Evolutionary conservation across 2,113 vertebrate genomes (phyloP), one percentile per base, ranked within the genome.

Genomic region (Rhodinocichla rosea): DNA sequence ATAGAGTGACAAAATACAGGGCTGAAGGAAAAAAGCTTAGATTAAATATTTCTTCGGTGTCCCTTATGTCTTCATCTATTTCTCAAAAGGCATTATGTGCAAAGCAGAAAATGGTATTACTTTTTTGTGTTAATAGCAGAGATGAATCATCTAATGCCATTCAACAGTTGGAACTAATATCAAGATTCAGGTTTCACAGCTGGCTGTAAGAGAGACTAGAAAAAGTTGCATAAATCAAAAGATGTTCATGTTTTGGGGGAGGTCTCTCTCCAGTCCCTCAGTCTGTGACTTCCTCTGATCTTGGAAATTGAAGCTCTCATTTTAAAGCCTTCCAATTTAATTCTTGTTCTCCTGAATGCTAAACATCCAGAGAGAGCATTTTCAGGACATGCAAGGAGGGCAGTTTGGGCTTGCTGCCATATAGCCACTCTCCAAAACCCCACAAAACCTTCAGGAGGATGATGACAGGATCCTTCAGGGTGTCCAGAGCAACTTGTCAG

Each of bases 31-130:
- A 26, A 92, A 92, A 73, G 32, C 64, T 45, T 39, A 94, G 85
- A 90, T 86, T 93, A 92, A 95, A 93, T 96, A 96, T 87, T 94
- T 90, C 83, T 96, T 93, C 19, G 5, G 64, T 45, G 53, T 90
- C 92, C 83, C 94, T 94, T 89, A 87, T 45, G 94, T 95, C 94
- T 95, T 94, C 77, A 94, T 93, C 91, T 92, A 94, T 97, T 94
- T 96, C 94, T 96, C 95, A 95, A 92, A 95, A 92, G 91, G 94
- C 78, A 91, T 97, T 95, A 94, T 18, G 62, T 57, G 55, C 57
- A 87, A 94, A 95, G 90, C 76, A 91, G 84, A 95, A 95, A 96
- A 95, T 7, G 30, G 82, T 90, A 95, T 95, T 95, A 95, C 83
- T 92, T 92, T 90, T 88, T 90, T 81, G 59, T 90, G 83, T 96